phyloP scores from a whole-genome alignment of 2,888 invertebrate genomes.

The Noctua janthe region DNA sequence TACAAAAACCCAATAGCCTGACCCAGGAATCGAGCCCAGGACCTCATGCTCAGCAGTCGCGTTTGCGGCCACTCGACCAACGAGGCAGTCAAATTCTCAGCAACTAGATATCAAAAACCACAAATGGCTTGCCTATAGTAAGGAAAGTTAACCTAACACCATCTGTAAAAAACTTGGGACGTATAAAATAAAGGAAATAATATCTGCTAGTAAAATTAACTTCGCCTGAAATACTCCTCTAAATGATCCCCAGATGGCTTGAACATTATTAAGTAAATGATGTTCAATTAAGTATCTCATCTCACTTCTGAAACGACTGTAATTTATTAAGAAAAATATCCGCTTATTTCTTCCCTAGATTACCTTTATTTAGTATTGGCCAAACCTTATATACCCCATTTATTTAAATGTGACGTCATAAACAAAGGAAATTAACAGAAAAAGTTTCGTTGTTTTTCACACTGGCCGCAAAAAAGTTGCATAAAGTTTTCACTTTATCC shows the following conservation, averaged over 20 bases:
- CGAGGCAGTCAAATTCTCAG: not conserved
- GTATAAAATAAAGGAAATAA: not conserved
- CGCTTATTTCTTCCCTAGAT: conserved; percentile 11
- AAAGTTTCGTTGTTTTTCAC: conserved; percentile 28
- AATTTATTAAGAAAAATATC: conserved; percentile 36
- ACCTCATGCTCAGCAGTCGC: too few relatives aligned
- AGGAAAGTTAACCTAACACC: not conserved
- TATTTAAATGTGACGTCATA: conserved; percentile 35
- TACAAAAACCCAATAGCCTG: too few relatives aligned
- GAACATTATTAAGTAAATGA: conserved; percentile 35
- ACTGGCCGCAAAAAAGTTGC: conserved; percentile 50
- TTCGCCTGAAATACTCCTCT: not conserved
- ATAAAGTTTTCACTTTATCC: conserved; percentile 57
- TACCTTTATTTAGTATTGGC: conserved; percentile 24
- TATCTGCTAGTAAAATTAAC: conserved; percentile 9
- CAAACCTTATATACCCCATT: conserved; percentile 28
- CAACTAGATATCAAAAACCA: not conserved
- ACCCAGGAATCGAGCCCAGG: too few relatives aligned
- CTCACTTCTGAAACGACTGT: conserved; percentile 33
- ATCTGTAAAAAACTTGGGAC: not conserved
- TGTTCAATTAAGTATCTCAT: conserved; percentile 45
- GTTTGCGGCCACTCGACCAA: too few relatives aligned
- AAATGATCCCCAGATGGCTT: conserved; percentile 39
- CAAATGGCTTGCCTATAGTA: not conserved
- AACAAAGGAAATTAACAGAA: conserved; percentile 57